Base-by-base conservation (phyloP, 2,797 vertebrate genomes). In the Gila robusta region DNA sequence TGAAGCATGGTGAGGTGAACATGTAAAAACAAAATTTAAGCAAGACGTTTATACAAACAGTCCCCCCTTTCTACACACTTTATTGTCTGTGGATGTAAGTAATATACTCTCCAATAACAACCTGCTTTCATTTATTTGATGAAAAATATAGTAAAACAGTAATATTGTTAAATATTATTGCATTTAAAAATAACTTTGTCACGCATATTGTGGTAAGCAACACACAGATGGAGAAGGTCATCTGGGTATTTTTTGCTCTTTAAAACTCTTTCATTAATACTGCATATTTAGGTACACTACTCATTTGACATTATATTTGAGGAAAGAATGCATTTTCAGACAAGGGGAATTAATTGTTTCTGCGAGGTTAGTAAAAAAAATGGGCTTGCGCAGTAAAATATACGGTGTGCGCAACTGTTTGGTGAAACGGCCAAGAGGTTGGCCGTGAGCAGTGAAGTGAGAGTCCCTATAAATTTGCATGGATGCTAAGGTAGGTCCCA, bases 401-500 rank as follows among this genome's bases (percentile, higher is more conserved):
- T 67, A 32, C 62, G 16, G 5, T 12, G 11, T 79, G 78, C 23
- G 10, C 70, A 72, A 44, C 37, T 44, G 23, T 44, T 72, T 44
- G 35, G 66, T 26, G 21, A 72, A 72, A 16, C 47, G 12, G 12
- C 39, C 59, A 11, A 35, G 28, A 81, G 44, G 28, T 44, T 67
- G 44, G 52, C 35, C n/a, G 79, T 70, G 23, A 59, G 32, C 72
- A 56, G 28, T 54, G 76, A 66, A 77, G 49, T 23, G 12, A 82
- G 47, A 83, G 23, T 73, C 72, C 72, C 23, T 76, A 49, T 76
- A 64, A 73, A 44, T 82, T 78, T 87, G 72, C 64, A 83, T 89
- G 87, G 88, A 88, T 89, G 89, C 91, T 90, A 70, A 90, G 88
- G 89, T 92, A 83, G 78, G 88, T 88, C 83, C 79, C 74, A 89